Conservation (phyloP, 1,140 invertebrate genomes). For the Sarcophaga bullata region DNA sequence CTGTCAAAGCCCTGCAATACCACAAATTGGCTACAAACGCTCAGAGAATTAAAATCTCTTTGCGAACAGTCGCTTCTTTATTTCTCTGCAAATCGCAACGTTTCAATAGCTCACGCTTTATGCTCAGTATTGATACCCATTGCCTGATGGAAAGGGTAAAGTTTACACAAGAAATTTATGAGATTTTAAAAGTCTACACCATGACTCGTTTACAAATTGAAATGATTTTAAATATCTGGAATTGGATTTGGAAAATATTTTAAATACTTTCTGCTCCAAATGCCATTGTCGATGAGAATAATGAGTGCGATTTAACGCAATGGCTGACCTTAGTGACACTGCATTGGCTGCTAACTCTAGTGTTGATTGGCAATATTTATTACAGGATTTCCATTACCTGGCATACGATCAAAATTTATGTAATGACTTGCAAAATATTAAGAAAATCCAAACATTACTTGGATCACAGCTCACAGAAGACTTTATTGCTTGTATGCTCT, state of each 20-base stretch:
- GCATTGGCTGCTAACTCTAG: not conserved
- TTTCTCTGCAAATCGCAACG: not conserved
- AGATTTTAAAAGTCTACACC: constrained; percentile 3
- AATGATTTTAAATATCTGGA: not conserved
- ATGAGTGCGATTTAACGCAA: not conserved
- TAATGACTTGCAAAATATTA: not conserved
- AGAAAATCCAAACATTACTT: not conserved
- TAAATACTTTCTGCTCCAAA: not conserved
- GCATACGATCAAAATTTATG: not conserved
- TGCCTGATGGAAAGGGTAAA: not conserved
- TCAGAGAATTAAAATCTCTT: not conserved
- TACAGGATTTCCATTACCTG: not conserved
- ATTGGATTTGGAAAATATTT: constrained; percentile 18
- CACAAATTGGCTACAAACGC: not conserved
- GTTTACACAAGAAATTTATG: not conserved
- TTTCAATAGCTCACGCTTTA: not conserved
- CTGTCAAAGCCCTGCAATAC: not conserved
- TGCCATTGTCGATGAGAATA: constrained; percentile 4
- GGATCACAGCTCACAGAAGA: not conserved
- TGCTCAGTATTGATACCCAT: not conserved
- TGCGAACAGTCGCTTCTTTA: not conserved
- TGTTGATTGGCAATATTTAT: not conserved
- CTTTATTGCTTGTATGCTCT: not conserved
- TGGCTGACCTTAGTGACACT: not conserved
- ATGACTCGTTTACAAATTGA: not conserved